phyloP scores from a whole-genome alignment of 2,113 vertebrate species.

The Sphaerodactylus townsendi region DNA sequence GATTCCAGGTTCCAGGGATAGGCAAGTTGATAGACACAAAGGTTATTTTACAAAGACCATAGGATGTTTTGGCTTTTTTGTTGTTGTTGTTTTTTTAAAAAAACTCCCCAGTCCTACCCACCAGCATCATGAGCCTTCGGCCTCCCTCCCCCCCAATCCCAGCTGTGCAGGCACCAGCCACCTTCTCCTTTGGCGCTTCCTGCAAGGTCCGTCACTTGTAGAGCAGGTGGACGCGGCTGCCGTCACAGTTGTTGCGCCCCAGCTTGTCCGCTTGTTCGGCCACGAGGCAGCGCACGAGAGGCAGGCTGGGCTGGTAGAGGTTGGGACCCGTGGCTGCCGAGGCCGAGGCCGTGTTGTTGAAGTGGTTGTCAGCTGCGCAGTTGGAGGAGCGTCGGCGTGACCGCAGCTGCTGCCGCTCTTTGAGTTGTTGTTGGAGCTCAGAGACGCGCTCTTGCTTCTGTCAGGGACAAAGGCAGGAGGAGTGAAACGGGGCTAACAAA shows the following conservation, averaged over 20 bases:
- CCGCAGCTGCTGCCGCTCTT: slow-evolving; percentile 86
- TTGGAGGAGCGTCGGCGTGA: slow-evolving; percentile 79
- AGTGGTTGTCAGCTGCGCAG: slow-evolving; percentile 75
- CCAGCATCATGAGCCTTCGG: not conserved
- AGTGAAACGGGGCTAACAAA: not conserved
- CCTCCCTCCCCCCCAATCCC: not conserved
- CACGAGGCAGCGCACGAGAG: slow-evolving; percentile 60
- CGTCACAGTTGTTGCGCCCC: slow-evolving; percentile 88
- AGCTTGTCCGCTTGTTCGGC: slow-evolving; percentile 82
- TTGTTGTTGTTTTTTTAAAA: not conserved
- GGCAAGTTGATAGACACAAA: slow-evolving; percentile 3
- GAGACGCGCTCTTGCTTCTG: slow-evolving; percentile 93
- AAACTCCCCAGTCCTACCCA: not conserved
- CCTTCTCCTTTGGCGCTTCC: not conserved
- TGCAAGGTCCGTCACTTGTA: slow-evolving; percentile 80
- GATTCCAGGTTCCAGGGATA: slow-evolving; percentile 9
- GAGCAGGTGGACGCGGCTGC: slow-evolving; percentile 90
- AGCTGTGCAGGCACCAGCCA: not conserved
- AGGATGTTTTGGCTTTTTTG: not conserved
- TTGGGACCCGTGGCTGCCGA: slow-evolving; percentile 22
- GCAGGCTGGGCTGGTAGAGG: slow-evolving; percentile 76
- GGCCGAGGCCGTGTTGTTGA: slow-evolving; percentile 67
- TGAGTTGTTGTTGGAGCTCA: slow-evolving; percentile 88
- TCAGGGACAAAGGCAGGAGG: fast-evolving
- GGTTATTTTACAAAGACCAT: slow-evolving; percentile 41